Percentiles rank a stretch among this genome's conserved stretches.
These are phyloP conservation scores for Gavialis gangeticus DNA, from an alignment of 2,113 vertebrate species.

Conservation along the genomic window DNA sequence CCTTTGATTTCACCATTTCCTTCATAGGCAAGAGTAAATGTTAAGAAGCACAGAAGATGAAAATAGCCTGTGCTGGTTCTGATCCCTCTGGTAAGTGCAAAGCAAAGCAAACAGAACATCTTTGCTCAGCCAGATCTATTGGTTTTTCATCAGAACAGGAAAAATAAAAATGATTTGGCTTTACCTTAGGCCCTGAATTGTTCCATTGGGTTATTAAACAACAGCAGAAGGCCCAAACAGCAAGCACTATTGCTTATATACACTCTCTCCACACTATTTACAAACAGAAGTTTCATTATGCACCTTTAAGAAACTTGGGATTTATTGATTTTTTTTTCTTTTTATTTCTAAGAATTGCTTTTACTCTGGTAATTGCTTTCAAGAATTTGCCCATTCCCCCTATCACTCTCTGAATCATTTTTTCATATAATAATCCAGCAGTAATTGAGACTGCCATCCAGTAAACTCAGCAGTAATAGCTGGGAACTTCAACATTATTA, in stretches of 20 bases:
- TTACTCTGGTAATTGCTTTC: slow-evolving; percentile 27
- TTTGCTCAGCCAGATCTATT: slow-evolving; percentile 8
- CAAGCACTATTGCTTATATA: slow-evolving; percentile 4
- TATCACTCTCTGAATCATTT: slow-evolving; percentile 2
- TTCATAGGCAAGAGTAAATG: neutral
- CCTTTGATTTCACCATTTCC: neutral
- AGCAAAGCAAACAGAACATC: slow-evolving; percentile 33
- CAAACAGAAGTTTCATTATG: slow-evolving; percentile 39
- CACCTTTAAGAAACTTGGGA: slow-evolving; percentile 1
- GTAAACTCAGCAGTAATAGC: neutral
- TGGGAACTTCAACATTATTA: neutral
- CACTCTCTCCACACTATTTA: slow-evolving; percentile 34
- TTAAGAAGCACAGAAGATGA: neutral
- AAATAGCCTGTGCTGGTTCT: slow-evolving; percentile 23
- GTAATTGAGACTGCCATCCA: neutral
- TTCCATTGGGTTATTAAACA: slow-evolving; percentile 49
- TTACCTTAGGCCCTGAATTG: slow-evolving; percentile 17
- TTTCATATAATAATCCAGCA: neutral
- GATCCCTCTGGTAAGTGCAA: slow-evolving; percentile 43
- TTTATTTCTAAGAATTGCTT: slow-evolving; percentile 1
- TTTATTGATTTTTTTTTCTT: slow-evolving; percentile 47
- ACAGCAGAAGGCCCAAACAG: slow-evolving; percentile 8
- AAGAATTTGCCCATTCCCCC: neutral
- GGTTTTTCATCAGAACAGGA: slow-evolving; percentile 48
- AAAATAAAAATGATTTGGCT: slow-evolving; percentile 33